Conservation (phyloP, 2,888 invertebrate species). For the Plemyria rubiginata region DNA sequence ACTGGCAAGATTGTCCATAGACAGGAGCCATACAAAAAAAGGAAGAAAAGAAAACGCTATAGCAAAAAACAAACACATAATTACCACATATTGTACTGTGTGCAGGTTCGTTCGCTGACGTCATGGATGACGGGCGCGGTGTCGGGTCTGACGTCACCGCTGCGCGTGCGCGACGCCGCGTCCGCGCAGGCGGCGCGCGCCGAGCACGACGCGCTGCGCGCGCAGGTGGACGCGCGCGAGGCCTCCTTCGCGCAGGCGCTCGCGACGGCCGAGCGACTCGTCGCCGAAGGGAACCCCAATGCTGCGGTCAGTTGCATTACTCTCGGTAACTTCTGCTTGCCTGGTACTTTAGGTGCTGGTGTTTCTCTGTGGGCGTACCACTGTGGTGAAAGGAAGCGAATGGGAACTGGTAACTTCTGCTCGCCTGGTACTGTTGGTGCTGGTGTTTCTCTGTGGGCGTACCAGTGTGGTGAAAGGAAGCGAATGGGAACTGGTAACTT, state of each 20-base stretch:
- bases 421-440: no score
- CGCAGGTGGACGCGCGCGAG: conserved; percentile 92
- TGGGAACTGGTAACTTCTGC: no score
- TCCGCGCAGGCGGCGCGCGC: conserved; percentile 91
- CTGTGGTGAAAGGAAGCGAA: no score
- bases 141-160: conserved; percentile 89
- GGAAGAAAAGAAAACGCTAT: no score
- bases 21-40: no score
- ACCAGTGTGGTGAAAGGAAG: no score
- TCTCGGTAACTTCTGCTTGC: not conserved
- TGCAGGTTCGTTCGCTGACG: conserved; percentile 92
- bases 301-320: conserved; percentile 36
- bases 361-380: no score
- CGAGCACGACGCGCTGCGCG: conserved; percentile 83
- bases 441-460: no score
- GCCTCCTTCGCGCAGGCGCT: conserved; percentile 82
- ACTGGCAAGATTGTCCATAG: no score
- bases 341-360: conserved; percentile 57
- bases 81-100: not conserved
- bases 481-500: no score
- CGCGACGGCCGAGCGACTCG: conserved; percentile 78
- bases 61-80: not conserved
- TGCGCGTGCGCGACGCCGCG: conserved; percentile 92
- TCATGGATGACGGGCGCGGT: conserved; percentile 94
- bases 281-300: conserved; percentile 90